phyloP scores from a whole-genome alignment of 2,888 invertebrate genomes.

The Lymantria dispar region DNA sequence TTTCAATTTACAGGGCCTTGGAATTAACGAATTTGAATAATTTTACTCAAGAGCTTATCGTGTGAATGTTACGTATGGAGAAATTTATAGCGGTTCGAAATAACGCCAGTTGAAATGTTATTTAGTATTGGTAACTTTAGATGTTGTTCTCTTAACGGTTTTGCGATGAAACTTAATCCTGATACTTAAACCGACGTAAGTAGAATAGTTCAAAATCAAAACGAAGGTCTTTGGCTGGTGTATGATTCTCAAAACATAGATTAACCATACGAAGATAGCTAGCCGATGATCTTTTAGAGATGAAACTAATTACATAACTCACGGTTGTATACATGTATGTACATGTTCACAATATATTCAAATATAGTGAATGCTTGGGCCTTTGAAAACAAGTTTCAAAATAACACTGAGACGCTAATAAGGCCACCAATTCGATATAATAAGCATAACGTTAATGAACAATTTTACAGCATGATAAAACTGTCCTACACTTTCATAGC shows the following conservation, averaged over 20 bases:
- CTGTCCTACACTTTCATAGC: conserved; percentile 15
- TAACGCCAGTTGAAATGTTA: conserved; percentile 1
- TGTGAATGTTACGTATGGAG: conserved; percentile 3
- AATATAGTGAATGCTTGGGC: conserved; percentile 1
- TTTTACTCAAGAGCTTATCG: conserved; percentile 10
- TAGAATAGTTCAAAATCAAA: too few relatives aligned
- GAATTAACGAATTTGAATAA: conserved; percentile 22
- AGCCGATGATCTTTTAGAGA: too few relatives aligned
- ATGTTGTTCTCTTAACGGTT: conserved; percentile 6
- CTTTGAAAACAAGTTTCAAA: conserved; percentile 13
- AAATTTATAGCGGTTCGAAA: conserved; percentile 6
- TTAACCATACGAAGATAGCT: too few relatives aligned
- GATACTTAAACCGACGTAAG: too few relatives aligned
- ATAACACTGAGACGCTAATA: conserved; percentile 19
- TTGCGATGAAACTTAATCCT: neutral
- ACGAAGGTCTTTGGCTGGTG: too few relatives aligned
- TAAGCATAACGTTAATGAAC: conserved; percentile 15
- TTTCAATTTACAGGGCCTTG: conserved; percentile 23
- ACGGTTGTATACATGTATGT: neutral
- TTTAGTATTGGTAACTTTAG: neutral
- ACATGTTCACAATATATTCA: conserved; percentile 5
- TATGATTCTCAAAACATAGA: too few relatives aligned
- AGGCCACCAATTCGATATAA: conserved; percentile 15
- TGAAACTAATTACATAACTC: neutral
- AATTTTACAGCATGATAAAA: conserved; percentile 17